Percentiles rank a stretch among this genome's conserved stretches.
phyloP scores from a whole-genome alignment of 2,797 vertebrate species.

The Pantherophis vulpinus region DNA sequence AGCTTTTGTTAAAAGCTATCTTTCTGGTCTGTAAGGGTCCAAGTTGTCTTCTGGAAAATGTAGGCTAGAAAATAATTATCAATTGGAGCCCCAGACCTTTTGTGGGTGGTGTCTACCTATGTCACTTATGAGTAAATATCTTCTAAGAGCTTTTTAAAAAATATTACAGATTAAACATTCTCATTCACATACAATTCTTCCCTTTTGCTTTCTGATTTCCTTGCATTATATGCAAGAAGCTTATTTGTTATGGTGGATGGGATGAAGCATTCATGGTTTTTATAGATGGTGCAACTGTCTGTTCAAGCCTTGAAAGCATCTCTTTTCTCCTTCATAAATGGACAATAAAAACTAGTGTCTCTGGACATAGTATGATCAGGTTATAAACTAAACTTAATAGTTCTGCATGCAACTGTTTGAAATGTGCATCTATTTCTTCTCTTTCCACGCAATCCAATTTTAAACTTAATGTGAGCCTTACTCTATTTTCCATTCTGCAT shows the following conservation, averaged over 20 bases:
- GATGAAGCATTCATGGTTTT: no score
- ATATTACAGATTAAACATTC: neutral
- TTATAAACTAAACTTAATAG: neutral
- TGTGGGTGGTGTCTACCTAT: no score
- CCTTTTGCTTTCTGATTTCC: neutral
- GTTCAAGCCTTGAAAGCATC: neutral
- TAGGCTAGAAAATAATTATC: constrained; percentile 53
- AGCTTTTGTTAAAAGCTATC: neutral
- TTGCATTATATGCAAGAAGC: neutral
- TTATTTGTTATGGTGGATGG: neutral
- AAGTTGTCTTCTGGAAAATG: neutral
- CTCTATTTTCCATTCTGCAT: neutral
- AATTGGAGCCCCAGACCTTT: constrained; percentile 17
- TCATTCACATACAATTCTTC: neutral
- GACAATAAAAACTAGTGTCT: neutral
- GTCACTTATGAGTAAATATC: neutral
- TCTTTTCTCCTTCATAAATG: neutral
- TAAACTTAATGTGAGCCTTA: neutral
- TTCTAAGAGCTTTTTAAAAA: neutral
- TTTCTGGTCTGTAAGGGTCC: neutral
- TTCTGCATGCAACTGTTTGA: constrained; percentile 1
- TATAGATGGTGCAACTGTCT: neutral
- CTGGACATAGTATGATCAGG: neutral
- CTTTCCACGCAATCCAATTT: neutral
- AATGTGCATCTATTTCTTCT: neutral